Percentiles rank a stretch among this genome's conserved stretches.
Conservation (phyloP, 2,888 invertebrate species). For the Odontocerum albicorne region DNA sequence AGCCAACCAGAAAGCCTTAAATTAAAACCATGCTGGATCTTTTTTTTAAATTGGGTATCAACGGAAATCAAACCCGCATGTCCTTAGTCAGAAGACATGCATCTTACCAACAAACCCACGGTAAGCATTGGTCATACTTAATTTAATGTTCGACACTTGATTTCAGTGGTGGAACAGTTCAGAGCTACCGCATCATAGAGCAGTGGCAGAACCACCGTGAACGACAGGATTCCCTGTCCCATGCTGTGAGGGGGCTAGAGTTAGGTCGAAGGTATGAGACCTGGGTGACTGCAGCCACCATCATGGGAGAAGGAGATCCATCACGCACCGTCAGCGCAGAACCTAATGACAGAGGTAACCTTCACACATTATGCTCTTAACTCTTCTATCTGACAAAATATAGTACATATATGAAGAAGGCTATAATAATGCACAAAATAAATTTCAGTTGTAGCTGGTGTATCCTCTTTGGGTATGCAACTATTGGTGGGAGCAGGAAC, state of each 20-base stretch:
- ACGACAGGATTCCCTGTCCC: conserved; percentile 41
- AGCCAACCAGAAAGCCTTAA: no score
- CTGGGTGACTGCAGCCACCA: conserved; percentile 64
- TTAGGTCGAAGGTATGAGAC: conserved; percentile 61
- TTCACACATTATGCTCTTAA: neutral
- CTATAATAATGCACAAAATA: neutral
- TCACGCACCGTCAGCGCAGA: conserved; percentile 51
- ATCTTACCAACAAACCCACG: no score
- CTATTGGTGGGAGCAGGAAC: conserved; percentile 52
- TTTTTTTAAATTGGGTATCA: no score
- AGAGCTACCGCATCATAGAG: conserved; percentile 21
- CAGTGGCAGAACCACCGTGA: conserved; percentile 44
- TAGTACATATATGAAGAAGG: neutral
- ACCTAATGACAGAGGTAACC: conserved; percentile 55
- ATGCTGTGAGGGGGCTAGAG: conserved; percentile 56
- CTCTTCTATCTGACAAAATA: neutral
- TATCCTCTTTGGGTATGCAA: conserved; percentile 61
- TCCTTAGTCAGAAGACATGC: no score
- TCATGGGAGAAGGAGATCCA: conserved; percentile 58
- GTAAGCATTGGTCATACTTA: no score
- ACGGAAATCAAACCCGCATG: no score
- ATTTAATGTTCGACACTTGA: neutral
- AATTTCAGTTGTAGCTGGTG: conserved; percentile 62
- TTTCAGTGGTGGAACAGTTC: conserved; percentile 29
- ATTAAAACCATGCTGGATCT: no score